Evolutionary conservation across 2,888 invertebrate species (phyloP).

Genomic region (Cyrtodaria siliqua): DNA sequence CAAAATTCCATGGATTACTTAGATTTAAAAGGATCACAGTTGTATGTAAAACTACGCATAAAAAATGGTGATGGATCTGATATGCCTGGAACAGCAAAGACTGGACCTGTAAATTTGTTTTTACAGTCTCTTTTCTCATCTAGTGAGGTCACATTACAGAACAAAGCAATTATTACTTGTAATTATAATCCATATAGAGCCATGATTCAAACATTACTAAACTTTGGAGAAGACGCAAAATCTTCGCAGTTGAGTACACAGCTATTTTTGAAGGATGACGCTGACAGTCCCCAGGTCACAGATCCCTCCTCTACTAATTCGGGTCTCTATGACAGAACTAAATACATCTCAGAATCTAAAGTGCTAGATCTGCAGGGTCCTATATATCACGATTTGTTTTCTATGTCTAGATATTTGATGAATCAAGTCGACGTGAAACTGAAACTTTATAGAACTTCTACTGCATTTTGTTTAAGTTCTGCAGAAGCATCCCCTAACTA

Average conservation of each 20-base stretch:
- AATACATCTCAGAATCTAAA: constrained; percentile 2
- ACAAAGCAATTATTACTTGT: constrained; percentile 17
- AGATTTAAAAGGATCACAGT: constrained; percentile 29
- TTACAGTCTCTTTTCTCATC: constrained; percentile 28
- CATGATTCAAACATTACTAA: constrained; percentile 14
- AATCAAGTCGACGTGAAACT: constrained; percentile 21
- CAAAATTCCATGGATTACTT: constrained; percentile 38
- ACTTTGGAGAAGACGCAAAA: constrained; percentile 18
- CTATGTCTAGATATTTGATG: constrained; percentile 12
- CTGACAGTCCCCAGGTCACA: background rate
- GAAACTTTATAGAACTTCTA: constrained; percentile 12
- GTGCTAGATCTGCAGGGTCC: constrained; percentile 9
- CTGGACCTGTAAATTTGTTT: constrained; percentile 30
- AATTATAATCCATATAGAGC: constrained; percentile 21
- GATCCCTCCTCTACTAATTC: constrained; percentile 4
- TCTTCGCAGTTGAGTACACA: constrained; percentile 17
- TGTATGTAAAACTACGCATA: constrained; percentile 32
- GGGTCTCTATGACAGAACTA: constrained; percentile 3
- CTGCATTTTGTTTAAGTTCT: constrained; percentile 12
- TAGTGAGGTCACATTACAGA: constrained; percentile 27
- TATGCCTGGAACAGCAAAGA: background rate
- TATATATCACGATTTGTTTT: constrained; percentile 24
- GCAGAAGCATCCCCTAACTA: constrained; percentile 16
- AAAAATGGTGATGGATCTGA: constrained; percentile 16
- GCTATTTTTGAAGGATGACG: constrained; percentile 18